Evolutionary conservation across 2,113 vertebrate genomes (phyloP).

Genomic region (Hippocampus comes): DNA sequence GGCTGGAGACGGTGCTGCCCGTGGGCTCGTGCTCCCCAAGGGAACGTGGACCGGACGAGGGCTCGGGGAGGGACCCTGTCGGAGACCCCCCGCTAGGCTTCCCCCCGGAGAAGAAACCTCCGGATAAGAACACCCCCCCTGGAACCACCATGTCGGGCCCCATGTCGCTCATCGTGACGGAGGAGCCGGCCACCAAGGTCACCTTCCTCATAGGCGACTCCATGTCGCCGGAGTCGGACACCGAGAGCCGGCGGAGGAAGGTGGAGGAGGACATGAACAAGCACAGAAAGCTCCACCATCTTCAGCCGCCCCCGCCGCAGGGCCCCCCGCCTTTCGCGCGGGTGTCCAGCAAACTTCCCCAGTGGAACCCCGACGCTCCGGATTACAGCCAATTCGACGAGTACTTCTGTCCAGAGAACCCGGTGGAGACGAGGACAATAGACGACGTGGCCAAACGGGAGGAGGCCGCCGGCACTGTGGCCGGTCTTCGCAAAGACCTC

Average conservation of each 20-base stretch:
- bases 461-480: conserved; percentile 11
- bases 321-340: conserved; percentile 63
- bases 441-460: conserved; percentile 72
- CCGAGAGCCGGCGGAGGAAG: conserved; percentile 80
- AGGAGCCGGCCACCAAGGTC: conserved; percentile 81
- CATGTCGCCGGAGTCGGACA: conserved; percentile 96
- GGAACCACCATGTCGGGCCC: conserved; percentile 28
- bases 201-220: conserved; percentile 97
- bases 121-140: conserved; percentile 76
- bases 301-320: conserved; percentile 39
- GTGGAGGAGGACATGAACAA: conserved; percentile 81
- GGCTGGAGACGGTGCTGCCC: conserved; percentile 76
- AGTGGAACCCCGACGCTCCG: conserved; percentile 78
- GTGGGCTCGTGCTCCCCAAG: conserved; percentile 73
- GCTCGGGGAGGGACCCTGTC: neutral
- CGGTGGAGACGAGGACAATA: conserved; percentile 83
- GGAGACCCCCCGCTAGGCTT: conserved; percentile 16
- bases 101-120: conserved; percentile 85
- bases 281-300: conserved; percentile 70
- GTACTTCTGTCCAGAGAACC: conserved; percentile 82
- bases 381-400: conserved; percentile 80
- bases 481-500: conserved; percentile 32
- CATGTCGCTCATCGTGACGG: conserved; percentile 38
- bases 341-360: conserved; percentile 69
- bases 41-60: conserved; percentile 55